Evolutionary conservation across 2,888 invertebrate species (phyloP).

Genomic region (Aleiodes leptofemur): DNA sequence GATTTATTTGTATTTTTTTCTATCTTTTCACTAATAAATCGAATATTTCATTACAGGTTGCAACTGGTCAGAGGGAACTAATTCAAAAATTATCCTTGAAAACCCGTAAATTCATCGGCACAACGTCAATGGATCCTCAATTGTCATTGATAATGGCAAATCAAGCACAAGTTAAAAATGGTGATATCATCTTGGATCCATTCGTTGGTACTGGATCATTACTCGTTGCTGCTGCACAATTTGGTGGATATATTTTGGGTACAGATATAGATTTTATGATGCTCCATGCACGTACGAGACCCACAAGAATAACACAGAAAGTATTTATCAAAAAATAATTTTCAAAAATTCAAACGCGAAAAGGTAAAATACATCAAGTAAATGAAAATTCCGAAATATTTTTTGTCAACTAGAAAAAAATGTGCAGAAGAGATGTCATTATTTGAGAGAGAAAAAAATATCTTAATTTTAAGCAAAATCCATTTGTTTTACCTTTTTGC

Average conservation of each 20-base stretch:
- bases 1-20: not conserved
- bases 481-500: constrained; percentile 9
- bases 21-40: constrained; percentile 18
- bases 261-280: constrained; percentile 96
- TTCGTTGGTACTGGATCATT: constrained; percentile 94
- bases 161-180: constrained; percentile 85
- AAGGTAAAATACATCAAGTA: not conserved
- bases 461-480: no score
- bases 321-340: constrained; percentile 69
- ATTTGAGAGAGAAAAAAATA: no score
- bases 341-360: not conserved
- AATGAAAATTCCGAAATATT: no score
- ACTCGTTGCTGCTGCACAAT: constrained; percentile 91
- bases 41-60: constrained; percentile 79
- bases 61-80: constrained; percentile 88
- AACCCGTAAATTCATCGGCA: constrained; percentile 95
- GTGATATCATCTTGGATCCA: constrained; percentile 92
- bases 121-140: constrained; percentile 99
- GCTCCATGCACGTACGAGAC: constrained; percentile 90
- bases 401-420: no score
- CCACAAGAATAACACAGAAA: constrained; percentile 87
- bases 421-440: no score
- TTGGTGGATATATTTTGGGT: constrained; percentile 91
- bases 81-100: constrained; percentile 90
- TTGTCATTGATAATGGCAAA: constrained; percentile 97